Base-by-base conservation (phyloP, 2,797 vertebrate genomes). In the Trachops cirrhosus region DNA sequence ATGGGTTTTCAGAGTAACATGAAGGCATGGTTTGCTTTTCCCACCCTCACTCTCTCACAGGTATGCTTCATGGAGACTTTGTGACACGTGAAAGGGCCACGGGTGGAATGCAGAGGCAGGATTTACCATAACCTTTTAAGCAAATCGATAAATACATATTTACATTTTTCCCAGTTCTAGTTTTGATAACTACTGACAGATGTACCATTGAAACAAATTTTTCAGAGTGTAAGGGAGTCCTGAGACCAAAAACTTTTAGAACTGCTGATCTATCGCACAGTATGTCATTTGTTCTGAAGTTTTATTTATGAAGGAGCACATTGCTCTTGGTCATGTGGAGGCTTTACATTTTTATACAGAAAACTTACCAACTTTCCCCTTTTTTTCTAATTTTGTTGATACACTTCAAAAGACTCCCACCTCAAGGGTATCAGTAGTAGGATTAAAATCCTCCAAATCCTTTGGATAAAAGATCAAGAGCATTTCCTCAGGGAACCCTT, bases 361-460 rank as follows among this genome's bases (percentile, higher is more conserved):
- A 85, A 74, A 92, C 16, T 29, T 91, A 86, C 21, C 50, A 74
- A 37, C 39, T 54, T 77, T 46, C 32, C 54, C 74, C 59, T 34
- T 57, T 29, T 78, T 90, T 92, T 52, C 83, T 59, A 73, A 82
- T 50, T 83, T 83, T 88, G 50, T 44, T 89, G 86, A 79, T 6
- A 52, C 70, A 87, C 18, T 86, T 94, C 50, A 67, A 74, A 57
- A 91, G 37, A 34, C 24, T 74, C 22, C n/a, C 41, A 89, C 50
- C 39, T 89, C 68, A 67, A 91, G 50, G 37, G 41, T 84, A 92
- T 90, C 59, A 71, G 78, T 44, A 87, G 18, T 44, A 64, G 46
- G 71, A 54, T 85, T 88, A 74, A 96, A 90, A 95, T 90, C 68
- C 39, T 14, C 57, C 77, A 57, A 89, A 90, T 94, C 82, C 82